Evolutionary conservation across 2,113 vertebrate genomes (phyloP), one percentile per base, ranked within the genome.

Genomic region (Climacteris rufus): DNA sequence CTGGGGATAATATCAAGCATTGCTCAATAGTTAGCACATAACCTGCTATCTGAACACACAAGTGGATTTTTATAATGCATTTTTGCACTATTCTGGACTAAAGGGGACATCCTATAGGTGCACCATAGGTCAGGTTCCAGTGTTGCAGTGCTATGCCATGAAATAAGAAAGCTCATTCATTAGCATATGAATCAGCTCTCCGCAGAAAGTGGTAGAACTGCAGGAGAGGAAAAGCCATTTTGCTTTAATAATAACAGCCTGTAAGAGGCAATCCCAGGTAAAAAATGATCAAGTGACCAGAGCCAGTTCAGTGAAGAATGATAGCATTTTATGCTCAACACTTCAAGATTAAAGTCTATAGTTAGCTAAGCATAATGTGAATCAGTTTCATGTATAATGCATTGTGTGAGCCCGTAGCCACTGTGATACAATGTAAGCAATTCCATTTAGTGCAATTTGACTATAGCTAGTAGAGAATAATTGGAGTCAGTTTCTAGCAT

Each of bases 321-420:
- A 96, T 78, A 97, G 90, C 76, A 94, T 95, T 94, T 95, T 95
- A 89, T 93, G 91, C 95, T 96, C 95, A 95, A 94, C 96, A 97
- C 83, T 94, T 83, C 77, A 87, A 84, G 84, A 96, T 96, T 97
- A 96, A 91, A 96, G 90, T 94, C 94, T 96, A 97, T 72, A 93
- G 80, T 95, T 96, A 96, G 83, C 79, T 93, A 96, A 84, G 65
- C 92, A 85, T 90, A 97, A 97, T 92, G 70, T 96, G 93, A 97
- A 93, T 97, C 95, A 90, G 79, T 94, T 96, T 97, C 94, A 96
- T 95, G 95, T 96, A 94, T 94, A 95, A 97, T 96, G 93, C 89
- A 97, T 97, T 95, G 91, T 85, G 87, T 91, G 90, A 94, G 92
- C 88, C 90, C 24, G 70, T 95, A 97, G 84, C 72, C 53, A 65